phyloP scores from a whole-genome alignment of 30 jellyfish, hydroid and myxozoan species.

The Aurelia sp. region DNA sequence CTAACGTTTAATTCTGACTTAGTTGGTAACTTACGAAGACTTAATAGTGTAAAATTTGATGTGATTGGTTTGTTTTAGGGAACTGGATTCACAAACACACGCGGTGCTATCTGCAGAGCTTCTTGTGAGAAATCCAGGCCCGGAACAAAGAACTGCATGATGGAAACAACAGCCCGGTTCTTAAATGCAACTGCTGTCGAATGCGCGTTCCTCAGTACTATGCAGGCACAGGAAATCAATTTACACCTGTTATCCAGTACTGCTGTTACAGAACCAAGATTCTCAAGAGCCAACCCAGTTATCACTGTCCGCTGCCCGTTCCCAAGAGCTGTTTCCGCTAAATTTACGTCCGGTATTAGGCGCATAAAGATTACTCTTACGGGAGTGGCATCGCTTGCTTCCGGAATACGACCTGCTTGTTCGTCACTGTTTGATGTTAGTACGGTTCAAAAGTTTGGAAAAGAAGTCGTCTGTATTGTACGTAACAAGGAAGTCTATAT shows the following conservation, averaged over 20 bases:
- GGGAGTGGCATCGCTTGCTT: constrained; percentile 8
- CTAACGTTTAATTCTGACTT: no score
- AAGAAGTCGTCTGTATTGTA: no score
- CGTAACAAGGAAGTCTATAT: no score
- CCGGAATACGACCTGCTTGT: constrained; percentile 14
- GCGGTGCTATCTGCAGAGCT: constrained; percentile 27
- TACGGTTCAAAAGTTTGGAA: constrained; percentile 21
- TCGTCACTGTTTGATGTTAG: constrained; percentile 4
- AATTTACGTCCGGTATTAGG: not conserved
- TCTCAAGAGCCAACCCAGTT: constrained; percentile 13
- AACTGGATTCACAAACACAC: constrained; percentile 27
- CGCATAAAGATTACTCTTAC: constrained; percentile 7
- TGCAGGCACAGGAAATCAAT: constrained; percentile 18
- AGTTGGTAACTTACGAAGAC: no score
- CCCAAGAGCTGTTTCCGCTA: constrained; percentile 37
- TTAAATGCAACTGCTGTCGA: constrained; percentile 37
- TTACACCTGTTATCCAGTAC: constrained; percentile 33
- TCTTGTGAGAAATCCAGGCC: constrained; percentile 2
- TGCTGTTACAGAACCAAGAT: constrained; percentile 31
- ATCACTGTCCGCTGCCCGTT: constrained; percentile 1
- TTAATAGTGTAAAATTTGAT: no score
- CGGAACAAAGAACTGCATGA: not conserved
- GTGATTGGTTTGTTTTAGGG: constrained; percentile 10
- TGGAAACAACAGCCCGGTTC: constrained; percentile 17
- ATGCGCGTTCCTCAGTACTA: constrained; percentile 4